A percentile compares a stretch with the other conserved stretches of the same genome.
Conservation (phyloP, 2,888 invertebrate species). For the Ophion obscuratus region DNA sequence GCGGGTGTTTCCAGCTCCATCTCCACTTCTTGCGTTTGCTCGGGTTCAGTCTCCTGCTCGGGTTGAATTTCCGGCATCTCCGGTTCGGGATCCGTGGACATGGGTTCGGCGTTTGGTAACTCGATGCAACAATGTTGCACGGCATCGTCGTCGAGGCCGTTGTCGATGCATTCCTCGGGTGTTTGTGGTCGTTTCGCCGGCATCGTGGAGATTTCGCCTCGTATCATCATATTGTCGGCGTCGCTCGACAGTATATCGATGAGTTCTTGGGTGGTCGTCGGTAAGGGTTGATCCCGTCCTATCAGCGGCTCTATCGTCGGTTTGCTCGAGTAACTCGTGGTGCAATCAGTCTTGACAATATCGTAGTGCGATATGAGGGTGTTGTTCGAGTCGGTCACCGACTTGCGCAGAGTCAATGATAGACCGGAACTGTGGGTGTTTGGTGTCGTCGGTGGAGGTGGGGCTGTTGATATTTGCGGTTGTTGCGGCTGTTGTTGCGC, state of each 20-base stretch:
- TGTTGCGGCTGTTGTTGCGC: neutral
- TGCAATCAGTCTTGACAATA: constrained; percentile 82
- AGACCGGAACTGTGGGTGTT: constrained; percentile 76
- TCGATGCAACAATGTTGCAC: constrained; percentile 79
- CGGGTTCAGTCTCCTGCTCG: constrained; percentile 14
- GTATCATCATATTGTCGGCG: constrained; percentile 73
- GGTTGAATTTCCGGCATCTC: constrained; percentile 38
- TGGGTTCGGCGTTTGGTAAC: constrained; percentile 75
- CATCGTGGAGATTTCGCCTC: constrained; percentile 65
- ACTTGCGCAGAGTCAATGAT: constrained; percentile 81
- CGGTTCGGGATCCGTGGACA: constrained; percentile 31
- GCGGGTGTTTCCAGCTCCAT: constrained; percentile 66
- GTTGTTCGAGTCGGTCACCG: constrained; percentile 81
- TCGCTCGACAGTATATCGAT: constrained; percentile 82
- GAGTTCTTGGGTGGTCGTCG: constrained; percentile 81
- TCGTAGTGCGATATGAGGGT: constrained; percentile 82
- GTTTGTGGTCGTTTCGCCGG: neutral
- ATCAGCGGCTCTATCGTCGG: constrained; percentile 77
- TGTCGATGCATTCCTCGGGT: constrained; percentile 62
- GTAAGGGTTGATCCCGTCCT: constrained; percentile 79
- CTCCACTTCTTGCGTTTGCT: constrained; percentile 65
- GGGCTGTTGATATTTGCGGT: constrained; percentile 3
- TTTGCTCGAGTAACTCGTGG: constrained; percentile 76
- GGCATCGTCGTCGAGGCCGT: constrained; percentile 68
- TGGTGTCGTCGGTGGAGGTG: constrained; percentile 71